A percentile compares a stretch with the other conserved stretches of the same genome.
Conservation (phyloP, 2,113 vertebrate genomes). For the Marmota flaviventris region DNA sequence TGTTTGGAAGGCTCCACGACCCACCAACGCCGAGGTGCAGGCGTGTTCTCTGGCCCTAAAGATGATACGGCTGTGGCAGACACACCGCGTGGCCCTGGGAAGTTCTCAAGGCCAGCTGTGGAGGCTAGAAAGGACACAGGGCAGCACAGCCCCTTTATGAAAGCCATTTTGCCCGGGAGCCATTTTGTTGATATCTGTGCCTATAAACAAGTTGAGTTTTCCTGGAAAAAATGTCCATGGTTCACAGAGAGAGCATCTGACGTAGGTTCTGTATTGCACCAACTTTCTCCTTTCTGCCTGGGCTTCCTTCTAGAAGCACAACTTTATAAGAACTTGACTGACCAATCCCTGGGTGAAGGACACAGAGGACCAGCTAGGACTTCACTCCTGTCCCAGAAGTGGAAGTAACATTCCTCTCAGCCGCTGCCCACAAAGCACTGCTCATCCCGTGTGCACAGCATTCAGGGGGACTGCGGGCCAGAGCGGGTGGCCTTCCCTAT, state of each 20-base stretch:
- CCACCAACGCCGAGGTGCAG: accelerated
- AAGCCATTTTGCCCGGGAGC: neutral
- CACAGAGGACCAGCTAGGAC: slow-evolving; percentile 21
- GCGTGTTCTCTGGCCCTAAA: neutral
- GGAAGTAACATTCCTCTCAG: slow-evolving; percentile 80
- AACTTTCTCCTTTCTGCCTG: neutral
- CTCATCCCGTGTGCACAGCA: accelerated
- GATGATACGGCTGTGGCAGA: neutral
- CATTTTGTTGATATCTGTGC: neutral
- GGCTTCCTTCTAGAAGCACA: slow-evolving; percentile 18
- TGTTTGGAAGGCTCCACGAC: neutral
- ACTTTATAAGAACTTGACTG: neutral
- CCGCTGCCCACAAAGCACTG: slow-evolving; percentile 67
- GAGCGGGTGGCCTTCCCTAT: neutral
- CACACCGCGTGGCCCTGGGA: neutral
- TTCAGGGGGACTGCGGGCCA: neutral
- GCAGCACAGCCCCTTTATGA: neutral
- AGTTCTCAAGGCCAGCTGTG: slow-evolving; percentile 7
- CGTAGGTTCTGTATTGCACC: neutral
- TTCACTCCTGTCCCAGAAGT: neutral
- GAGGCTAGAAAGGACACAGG: accelerated
- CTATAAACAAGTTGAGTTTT: slow-evolving; percentile 71
- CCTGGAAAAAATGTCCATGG: neutral
- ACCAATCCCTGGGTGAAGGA: neutral
- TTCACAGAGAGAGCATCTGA: neutral